phyloP scores from a whole-genome alignment of 1,140 invertebrate genomes.

The Monochamus saltuarius region DNA sequence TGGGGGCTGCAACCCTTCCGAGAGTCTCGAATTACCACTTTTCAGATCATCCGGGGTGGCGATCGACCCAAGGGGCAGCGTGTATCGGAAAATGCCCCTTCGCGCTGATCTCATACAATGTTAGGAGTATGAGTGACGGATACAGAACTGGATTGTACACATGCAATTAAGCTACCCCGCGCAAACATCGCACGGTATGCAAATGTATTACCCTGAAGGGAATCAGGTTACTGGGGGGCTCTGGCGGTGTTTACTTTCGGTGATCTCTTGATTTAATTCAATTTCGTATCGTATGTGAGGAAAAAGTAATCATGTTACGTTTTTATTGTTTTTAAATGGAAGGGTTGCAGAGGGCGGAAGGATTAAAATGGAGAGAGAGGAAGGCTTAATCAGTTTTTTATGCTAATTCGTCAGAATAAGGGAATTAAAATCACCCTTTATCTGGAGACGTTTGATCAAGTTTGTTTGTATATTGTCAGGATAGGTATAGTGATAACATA shows the following conservation, averaged over 20 bases:
- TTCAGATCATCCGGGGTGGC: slow-evolving; percentile 24
- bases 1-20: slow-evolving; percentile 16
- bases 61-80: slow-evolving; percentile 19
- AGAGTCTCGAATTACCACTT: slow-evolving; percentile 27
- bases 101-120: slow-evolving; percentile 16
- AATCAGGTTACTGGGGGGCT: slow-evolving; percentile 6
- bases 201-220: slow-evolving; percentile 13
- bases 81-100: slow-evolving; percentile 17
- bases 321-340: no score
- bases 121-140: slow-evolving; percentile 16
- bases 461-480: no score
- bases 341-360: no score
- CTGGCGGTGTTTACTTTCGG: slow-evolving; percentile 16
- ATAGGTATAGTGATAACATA: no score
- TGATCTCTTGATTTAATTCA: slow-evolving; percentile 19
- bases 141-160: slow-evolving; percentile 26
- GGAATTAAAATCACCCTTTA: no score
- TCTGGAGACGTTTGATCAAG: no score
- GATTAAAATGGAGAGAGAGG: no score
- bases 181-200: slow-evolving; percentile 22
- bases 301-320: no score
- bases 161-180: slow-evolving; percentile 25
- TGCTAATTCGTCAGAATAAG: no score
- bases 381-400: no score
- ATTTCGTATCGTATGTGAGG: slow-evolving; percentile 18